Evolutionary conservation across 2,888 invertebrate genomes (phyloP), one percentile per base, ranked within the genome.

Genomic region (Drosophila prostipennis): DNA sequence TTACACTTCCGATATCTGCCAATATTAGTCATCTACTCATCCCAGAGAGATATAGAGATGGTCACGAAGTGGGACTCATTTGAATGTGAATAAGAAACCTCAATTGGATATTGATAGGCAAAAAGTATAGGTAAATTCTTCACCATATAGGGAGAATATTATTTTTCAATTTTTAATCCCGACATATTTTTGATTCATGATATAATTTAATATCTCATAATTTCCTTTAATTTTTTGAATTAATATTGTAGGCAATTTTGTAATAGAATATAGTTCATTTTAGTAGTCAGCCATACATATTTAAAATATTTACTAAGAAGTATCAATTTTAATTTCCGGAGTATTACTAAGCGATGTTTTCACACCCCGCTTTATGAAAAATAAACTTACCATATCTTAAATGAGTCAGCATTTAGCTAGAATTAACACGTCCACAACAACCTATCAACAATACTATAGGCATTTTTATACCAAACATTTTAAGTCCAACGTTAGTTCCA

Each of bases 1-100:
- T 63, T 52, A 52, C 52, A 74, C 80, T 80, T 83, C 78, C 76
- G 68, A 80, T 51, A 58, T 51, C 56, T 43, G 16, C 40, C 10
- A 34, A 8, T 13, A 54, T 80, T 80, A 81, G 72, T 81, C 81
- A 81, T 67, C 65, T 8, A 2, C 13, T 57, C 53, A 16, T 14
- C 10, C 13, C n/a, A 5, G 2, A 7, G 19, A 11, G 10, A 11
- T 29, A 7, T n/a, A 16, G n/a, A 36, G 19, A 63, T 54, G 29
- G 37, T 54, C 19, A 29, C n/a, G 55, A 58, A 39, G 32, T 10
- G 19, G 29, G 36, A 14, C 63, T 49, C 19, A 45, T 64, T 45
- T 65, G 36, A 52, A 43, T 64, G 32, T 16, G 46, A 61, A 46
- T 61, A 13, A 19, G 19, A 32, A 32, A 23, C 11, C 65, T 16